These are phyloP conservation scores for Gallinago jamesoni DNA, from an alignment of 2,113 vertebrate species.

Conservation along the genomic window DNA sequence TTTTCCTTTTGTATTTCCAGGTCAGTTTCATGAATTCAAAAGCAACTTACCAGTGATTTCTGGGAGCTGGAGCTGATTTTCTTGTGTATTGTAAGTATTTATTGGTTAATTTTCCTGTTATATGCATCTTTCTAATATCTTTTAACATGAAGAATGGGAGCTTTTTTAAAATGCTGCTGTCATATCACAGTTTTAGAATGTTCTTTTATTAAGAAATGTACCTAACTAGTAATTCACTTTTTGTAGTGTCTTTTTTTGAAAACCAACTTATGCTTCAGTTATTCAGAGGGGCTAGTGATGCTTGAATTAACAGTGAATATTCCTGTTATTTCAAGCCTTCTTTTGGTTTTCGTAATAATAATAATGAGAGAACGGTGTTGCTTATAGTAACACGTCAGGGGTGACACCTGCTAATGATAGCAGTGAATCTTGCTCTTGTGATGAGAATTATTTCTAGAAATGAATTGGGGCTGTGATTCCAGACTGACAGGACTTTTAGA, in stretches of 20 bases:
- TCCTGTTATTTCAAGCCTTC: background rate
- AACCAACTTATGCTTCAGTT: background rate
- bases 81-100: slow-evolving; percentile 94
- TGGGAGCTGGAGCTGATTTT: slow-evolving; percentile 91
- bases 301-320: background rate
- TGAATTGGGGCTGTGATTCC: background rate
- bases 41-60: slow-evolving; percentile 90
- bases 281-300: background rate
- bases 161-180: background rate
- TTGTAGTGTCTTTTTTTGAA: background rate
- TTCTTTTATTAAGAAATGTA: background rate
- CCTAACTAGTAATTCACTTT: background rate
- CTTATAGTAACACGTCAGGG: background rate
- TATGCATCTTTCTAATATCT: background rate
- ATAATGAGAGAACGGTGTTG: background rate
- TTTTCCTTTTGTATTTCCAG: slow-evolving; percentile 77
- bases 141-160: background rate
- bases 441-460: background rate
- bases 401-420: background rate
- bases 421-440: background rate
- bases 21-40: slow-evolving; percentile 97
- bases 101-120: slow-evolving; percentile 24
- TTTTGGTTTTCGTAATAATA: background rate
- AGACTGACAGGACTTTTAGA: background rate
- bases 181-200: background rate